These are phyloP conservation scores for Takifugu flavidus DNA, from an alignment of 2,113 vertebrate species.

Conservation along the genomic window DNA sequence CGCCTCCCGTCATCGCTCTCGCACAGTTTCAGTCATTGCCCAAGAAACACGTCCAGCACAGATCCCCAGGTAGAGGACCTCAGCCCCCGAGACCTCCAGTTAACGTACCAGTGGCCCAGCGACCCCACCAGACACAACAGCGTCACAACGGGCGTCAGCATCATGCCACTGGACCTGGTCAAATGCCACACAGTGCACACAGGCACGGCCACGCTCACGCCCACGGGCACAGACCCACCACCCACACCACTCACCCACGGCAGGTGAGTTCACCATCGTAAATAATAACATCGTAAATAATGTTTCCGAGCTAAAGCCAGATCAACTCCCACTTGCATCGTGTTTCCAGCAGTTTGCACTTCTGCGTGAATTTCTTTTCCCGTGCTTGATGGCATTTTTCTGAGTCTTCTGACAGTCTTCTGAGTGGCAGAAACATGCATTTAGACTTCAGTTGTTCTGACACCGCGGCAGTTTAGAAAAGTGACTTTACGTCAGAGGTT, in stretches of 20 bases:
- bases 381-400: slow-evolving; percentile 24
- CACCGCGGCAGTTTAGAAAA: slow-evolving; percentile 39
- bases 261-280: slow-evolving; percentile 56
- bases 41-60: slow-evolving; percentile 35
- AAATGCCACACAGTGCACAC: slow-evolving; percentile 5
- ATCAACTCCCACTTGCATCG: too few species aligned
- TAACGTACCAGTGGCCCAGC: slow-evolving; percentile 40
- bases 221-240: slow-evolving; percentile 11
- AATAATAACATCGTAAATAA: neutral
- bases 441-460: slow-evolving; percentile 40
- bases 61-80: slow-evolving; percentile 23
- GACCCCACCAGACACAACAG: slow-evolving; percentile 20
- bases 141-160: slow-evolving; percentile 1
- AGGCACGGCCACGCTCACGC: slow-evolving; percentile 15
- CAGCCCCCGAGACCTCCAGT: slow-evolving; percentile 40
- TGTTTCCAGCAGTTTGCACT: neutral
- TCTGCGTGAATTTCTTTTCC: neutral
- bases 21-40: slow-evolving; percentile 66
- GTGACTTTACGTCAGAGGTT: slow-evolving; percentile 27
- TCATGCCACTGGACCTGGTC: neutral
- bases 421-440: slow-evolving; percentile 25
- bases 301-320: too few species aligned
- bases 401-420: slow-evolving; percentile 24
- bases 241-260: slow-evolving; percentile 33
- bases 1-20: slow-evolving; percentile 64